Percentiles rank a stretch among this genome's conserved stretches.
These are phyloP conservation scores for Chionoecetes opilio DNA, from an alignment of 1,140 invertebrate genomes.

Conservation along the genomic window DNA sequence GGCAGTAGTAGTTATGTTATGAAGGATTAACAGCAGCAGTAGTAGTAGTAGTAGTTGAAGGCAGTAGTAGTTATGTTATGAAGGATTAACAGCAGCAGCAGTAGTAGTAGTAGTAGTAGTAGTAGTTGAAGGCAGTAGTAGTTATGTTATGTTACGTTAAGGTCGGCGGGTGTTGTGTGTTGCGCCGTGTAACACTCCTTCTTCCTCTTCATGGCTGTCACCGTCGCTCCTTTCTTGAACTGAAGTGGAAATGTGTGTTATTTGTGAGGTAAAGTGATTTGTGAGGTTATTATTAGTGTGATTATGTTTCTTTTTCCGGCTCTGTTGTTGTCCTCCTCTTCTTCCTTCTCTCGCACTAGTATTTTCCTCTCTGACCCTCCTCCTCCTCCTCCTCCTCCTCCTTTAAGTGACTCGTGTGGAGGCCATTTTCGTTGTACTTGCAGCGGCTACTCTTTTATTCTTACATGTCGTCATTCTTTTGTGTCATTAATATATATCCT, in stretches of 20 bases:
- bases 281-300: background rate
- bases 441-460: background rate
- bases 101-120: too few relatives aligned
- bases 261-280: background rate
- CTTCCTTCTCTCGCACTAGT: background rate
- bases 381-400: background rate
- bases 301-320: background rate
- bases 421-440: constrained; percentile 5
- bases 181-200: background rate
- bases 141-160: background rate
- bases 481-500: constrained; percentile 18
- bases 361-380: too few relatives aligned
- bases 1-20: too few relatives aligned
- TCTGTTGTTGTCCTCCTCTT: background rate
- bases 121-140: too few relatives aligned
- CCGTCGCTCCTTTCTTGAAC: background rate
- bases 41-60: too few relatives aligned
- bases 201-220: background rate
- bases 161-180: background rate
- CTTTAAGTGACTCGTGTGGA: background rate
- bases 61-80: too few relatives aligned
- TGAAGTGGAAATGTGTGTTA: background rate
- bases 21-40: too few relatives aligned
- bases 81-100: too few relatives aligned
- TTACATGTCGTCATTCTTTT: background rate